Conservation (phyloP, 2,888 invertebrate species). For the Parthenolecanium corni region DNA sequence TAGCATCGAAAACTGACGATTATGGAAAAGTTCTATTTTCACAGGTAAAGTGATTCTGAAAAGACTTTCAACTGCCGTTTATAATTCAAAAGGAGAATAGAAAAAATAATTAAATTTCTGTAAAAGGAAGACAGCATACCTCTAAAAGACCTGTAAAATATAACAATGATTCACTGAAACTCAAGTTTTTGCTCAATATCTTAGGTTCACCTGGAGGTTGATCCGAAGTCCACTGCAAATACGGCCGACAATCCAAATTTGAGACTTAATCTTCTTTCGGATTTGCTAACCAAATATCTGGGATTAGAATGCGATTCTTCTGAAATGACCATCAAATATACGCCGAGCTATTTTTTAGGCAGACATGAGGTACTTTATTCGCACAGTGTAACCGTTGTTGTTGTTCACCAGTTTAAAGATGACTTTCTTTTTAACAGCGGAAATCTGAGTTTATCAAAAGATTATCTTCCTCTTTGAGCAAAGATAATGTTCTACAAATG, state of each 20-base stretch:
- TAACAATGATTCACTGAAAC: no score
- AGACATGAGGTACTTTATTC: constrained; percentile 55
- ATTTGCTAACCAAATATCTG: constrained; percentile 58
- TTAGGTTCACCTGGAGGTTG: constrained; percentile 70
- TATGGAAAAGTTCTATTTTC: constrained; percentile 66
- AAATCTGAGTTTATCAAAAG: constrained; percentile 58
- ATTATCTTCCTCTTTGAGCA: constrained; percentile 43
- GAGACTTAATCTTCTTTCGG: constrained; percentile 64
- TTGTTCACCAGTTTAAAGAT: background rate
- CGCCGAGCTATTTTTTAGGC: constrained; percentile 64
- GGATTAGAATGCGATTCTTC: constrained; percentile 48
- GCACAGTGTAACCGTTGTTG: background rate
- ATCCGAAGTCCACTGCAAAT: constrained; percentile 54
- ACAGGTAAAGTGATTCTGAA: constrained; percentile 44
- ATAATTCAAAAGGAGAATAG: no score
- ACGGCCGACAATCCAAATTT: constrained; percentile 52
- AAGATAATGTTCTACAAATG: constrained; percentile 45
- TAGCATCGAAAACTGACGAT: constrained; percentile 49
- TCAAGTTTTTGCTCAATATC: constrained; percentile 23
- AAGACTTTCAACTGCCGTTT: background rate
- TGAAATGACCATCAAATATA: constrained; percentile 41
- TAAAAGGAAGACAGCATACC: background rate
- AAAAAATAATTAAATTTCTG: no score
- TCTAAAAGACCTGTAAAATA: background rate
- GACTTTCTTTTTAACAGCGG: constrained; percentile 42